Conservation (phyloP, 2,888 invertebrate genomes). For the Meiosimyza decipiens region DNA sequence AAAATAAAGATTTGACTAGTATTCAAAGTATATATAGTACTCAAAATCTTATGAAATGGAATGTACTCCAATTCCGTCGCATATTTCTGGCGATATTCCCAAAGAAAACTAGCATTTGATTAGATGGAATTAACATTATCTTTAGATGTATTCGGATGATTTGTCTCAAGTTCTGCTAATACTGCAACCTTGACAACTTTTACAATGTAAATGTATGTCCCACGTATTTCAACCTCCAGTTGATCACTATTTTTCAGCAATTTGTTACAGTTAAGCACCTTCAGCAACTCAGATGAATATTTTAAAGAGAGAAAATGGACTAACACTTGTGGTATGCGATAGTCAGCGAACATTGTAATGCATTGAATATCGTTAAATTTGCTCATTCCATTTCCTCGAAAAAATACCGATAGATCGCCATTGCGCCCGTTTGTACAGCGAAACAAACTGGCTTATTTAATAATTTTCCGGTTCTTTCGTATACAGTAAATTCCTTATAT, state of each 20-base stretch:
- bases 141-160: slow-evolving; percentile 61
- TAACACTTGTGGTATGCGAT: slow-evolving; percentile 92
- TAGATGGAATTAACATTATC: slow-evolving; percentile 79
- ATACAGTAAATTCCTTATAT: no score
- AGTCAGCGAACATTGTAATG: slow-evolving; percentile 98
- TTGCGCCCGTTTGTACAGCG: slow-evolving; percentile 89
- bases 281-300: slow-evolving; percentile 78
- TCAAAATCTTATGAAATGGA: slow-evolving; percentile 91
- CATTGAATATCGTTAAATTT: slow-evolving; percentile 84
- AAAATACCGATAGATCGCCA: slow-evolving; percentile 96
- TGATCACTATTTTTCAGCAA: slow-evolving; percentile 76
- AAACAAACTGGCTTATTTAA: slow-evolving; percentile 78
- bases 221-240: slow-evolving; percentile 92
- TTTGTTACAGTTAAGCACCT: slow-evolving; percentile 73
- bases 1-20: no score
- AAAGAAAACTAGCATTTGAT: slow-evolving; percentile 90
- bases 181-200: slow-evolving; percentile 71
- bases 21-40: no score
- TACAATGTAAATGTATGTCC: slow-evolving; percentile 89
- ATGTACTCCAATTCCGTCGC: slow-evolving; percentile 77
- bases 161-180: slow-evolving; percentile 45
- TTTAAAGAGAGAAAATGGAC: slow-evolving; percentile 84
- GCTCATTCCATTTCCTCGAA: slow-evolving; percentile 78
- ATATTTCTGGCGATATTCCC: slow-evolving; percentile 89
- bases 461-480: no score